Evolutionary conservation across 2,888 invertebrate species (phyloP).

Genomic region (Formica aserva): DNA sequence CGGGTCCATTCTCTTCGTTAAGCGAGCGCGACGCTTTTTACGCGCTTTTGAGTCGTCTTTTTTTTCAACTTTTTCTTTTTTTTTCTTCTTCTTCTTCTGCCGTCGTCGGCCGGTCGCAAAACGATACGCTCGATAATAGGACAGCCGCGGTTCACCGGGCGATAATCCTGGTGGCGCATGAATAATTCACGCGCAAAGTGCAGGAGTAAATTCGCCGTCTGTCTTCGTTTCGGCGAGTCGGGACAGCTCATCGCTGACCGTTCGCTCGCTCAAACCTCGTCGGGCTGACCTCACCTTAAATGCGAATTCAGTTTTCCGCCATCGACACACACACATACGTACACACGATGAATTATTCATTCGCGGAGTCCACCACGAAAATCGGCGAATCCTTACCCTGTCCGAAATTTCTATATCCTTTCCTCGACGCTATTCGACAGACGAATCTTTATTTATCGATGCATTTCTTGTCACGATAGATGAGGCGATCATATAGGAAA

Average conservation of each 20-base stretch:
- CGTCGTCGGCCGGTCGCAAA: slow-evolving; percentile 22
- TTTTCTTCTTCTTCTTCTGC: neutral
- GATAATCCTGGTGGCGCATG: slow-evolving; percentile 70
- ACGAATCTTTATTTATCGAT: neutral
- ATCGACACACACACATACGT: neutral
- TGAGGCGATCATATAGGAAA: neutral
- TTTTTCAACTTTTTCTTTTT: too few species aligned
- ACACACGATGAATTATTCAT: slow-evolving; percentile 69
- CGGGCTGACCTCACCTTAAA: slow-evolving; percentile 71
- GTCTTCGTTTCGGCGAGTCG: slow-evolving; percentile 74
- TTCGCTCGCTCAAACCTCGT: slow-evolving; percentile 42
- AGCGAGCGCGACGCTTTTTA: slow-evolving; percentile 20
- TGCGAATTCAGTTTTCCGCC: slow-evolving; percentile 71
- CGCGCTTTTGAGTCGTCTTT: neutral
- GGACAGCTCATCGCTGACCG: slow-evolving; percentile 65
- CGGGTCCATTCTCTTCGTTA: slow-evolving; percentile 38
- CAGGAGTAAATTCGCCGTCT: slow-evolving; percentile 76
- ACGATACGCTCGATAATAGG: slow-evolving; percentile 71
- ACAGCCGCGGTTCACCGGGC: slow-evolving; percentile 58
- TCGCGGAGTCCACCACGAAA: slow-evolving; percentile 22
- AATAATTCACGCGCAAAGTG: slow-evolving; percentile 76
- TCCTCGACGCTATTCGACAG: neutral
- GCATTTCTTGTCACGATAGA: neutral
- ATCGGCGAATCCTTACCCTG: slow-evolving; percentile 28
- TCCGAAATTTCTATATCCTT: slow-evolving; percentile 29